phyloP scores from a whole-genome alignment of 2,888 invertebrate species.

The Odontothrips loti region DNA sequence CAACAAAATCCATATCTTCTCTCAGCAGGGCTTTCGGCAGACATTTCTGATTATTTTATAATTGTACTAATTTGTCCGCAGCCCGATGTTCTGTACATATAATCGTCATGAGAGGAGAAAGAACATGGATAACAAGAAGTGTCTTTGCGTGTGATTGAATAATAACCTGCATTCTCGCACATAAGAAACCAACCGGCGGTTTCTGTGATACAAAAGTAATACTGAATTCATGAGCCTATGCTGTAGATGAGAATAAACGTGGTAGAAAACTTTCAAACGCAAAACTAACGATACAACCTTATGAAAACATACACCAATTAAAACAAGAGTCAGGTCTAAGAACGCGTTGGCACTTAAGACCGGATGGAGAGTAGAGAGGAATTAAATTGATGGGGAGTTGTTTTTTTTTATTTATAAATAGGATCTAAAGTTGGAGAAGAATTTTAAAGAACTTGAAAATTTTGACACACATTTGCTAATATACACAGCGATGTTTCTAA shows the following conservation, averaged over 20 bases:
- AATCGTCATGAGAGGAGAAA: not conserved
- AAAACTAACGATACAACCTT: not conserved
- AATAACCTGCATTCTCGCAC: not conserved
- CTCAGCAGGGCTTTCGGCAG: not conserved
- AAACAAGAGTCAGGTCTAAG: not conserved
- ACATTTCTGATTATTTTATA: not conserved
- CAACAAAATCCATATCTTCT: not conserved
- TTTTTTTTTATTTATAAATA: not conserved
- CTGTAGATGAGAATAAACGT: conserved; percentile 17
- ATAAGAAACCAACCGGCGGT: conserved; percentile 16
- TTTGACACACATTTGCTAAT: not conserved
- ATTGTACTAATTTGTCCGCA: not conserved
- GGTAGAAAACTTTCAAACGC: conserved; percentile 22
- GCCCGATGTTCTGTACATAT: conserved; percentile 2
- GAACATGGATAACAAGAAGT: conserved; percentile 1
- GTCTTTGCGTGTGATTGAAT: conserved; percentile 4
- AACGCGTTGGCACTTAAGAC: not conserved
- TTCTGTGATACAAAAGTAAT: conserved; percentile 25
- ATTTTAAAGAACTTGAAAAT: not conserved
- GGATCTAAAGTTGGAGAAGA: not conserved
- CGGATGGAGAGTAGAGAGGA: not conserved
- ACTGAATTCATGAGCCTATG: conserved; percentile 24
- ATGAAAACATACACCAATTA: not conserved
- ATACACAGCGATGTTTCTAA: not conserved
- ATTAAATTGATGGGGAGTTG: not conserved